Conservation (phyloP, 2,797 vertebrate species). For the Myotis daubentonii region DNA sequence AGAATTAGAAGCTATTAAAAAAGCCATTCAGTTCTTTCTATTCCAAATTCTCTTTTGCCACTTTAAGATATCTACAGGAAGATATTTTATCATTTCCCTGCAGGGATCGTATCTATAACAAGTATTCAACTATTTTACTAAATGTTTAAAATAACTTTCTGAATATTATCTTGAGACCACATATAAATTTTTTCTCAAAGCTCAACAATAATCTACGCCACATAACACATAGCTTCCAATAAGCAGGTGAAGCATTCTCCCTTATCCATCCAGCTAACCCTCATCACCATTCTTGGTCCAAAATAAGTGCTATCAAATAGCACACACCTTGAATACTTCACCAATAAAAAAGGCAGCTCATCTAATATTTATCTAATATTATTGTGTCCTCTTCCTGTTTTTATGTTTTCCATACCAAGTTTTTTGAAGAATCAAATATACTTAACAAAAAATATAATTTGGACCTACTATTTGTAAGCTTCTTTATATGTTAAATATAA, state of each 20-base stretch:
- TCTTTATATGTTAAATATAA: constrained; percentile 36
- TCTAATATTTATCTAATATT: constrained; percentile 24
- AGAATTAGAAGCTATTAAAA: constrained; percentile 4
- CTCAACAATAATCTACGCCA: constrained; percentile 38
- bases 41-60: constrained; percentile 33
- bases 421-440: constrained; percentile 23
- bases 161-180: constrained; percentile 30
- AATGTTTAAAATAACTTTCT: constrained; percentile 58
- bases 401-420: not conserved
- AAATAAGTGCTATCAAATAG: constrained; percentile 47
- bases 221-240: not conserved
- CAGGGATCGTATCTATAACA: not conserved
- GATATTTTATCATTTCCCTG: constrained; percentile 44
- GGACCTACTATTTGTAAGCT: not conserved
- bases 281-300: constrained; percentile 19
- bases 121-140: constrained; percentile 34
- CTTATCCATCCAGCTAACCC: constrained; percentile 6
- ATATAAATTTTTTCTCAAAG: constrained; percentile 38
- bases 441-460: constrained; percentile 37
- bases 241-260: not conserved
- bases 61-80: constrained; percentile 45
- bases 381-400: not conserved
- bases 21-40: constrained; percentile 24
- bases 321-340: not conserved
- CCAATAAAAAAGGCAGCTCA: not conserved